phyloP scores from a whole-genome alignment of 1,140 invertebrate genomes.

The Trichonephila clavata region DNA sequence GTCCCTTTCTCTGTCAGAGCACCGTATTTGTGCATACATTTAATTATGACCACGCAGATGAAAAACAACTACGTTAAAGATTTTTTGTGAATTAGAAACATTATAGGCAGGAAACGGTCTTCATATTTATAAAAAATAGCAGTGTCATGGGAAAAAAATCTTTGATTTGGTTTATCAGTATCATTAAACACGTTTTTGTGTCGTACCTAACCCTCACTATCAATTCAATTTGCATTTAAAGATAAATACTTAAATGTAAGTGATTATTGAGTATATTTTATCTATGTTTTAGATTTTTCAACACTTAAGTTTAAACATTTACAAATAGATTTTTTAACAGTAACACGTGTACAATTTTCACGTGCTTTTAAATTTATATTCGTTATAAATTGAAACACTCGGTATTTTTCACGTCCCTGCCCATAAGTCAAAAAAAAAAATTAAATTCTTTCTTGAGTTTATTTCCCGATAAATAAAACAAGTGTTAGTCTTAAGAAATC shows the following conservation, averaged over 20 bases:
- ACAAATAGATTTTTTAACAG: background rate
- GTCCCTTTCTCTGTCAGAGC: too few relatives aligned
- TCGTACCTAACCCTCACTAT: background rate
- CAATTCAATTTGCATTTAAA: background rate
- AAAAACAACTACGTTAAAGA: too few relatives aligned
- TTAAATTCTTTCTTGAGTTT: too few relatives aligned
- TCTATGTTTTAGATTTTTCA: background rate
- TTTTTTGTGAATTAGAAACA: too few relatives aligned
- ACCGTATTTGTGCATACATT: too few relatives aligned
- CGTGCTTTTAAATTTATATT: background rate
- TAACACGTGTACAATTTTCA: background rate
- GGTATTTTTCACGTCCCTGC: too few relatives aligned
- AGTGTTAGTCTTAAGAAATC: background rate
- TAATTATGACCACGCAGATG: too few relatives aligned
- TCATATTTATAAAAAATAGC: background rate
- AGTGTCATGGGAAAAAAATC: background rate
- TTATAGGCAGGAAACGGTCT: too few relatives aligned
- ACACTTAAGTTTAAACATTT: background rate
- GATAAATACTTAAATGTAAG: constrained; percentile 15
- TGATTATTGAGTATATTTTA: constrained; percentile 14
- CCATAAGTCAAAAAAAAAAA: background rate
- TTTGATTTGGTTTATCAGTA: background rate
- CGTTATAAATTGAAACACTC: too few relatives aligned
- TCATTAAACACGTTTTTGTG: background rate
- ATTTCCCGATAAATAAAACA: too few relatives aligned